Conservation (phyloP, 2,113 vertebrate genomes). For the Mustela nigripes region DNA sequence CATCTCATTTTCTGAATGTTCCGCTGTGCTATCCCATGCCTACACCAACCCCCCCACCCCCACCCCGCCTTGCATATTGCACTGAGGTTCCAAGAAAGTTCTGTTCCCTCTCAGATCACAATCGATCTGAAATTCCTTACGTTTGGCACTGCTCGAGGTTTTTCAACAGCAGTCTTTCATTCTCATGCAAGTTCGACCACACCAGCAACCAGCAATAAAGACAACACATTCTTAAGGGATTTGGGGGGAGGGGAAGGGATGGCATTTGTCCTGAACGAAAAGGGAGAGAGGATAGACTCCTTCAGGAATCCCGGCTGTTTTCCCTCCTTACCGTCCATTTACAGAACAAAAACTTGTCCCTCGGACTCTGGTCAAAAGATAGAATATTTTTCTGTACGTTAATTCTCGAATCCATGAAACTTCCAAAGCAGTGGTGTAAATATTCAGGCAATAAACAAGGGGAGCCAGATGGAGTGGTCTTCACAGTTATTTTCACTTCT, state of each 20-base stretch:
- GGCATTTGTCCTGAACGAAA: neutral
- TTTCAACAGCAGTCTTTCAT: neutral
- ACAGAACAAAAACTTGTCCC: neutral
- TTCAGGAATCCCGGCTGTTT: neutral
- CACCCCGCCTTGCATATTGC: accelerated
- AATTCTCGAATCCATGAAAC: neutral
- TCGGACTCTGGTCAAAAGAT: neutral
- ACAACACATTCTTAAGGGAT: neutral
- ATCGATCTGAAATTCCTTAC: neutral
- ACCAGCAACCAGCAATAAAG: too few relatives aligned
- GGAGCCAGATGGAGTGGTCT: constrained; percentile 65
- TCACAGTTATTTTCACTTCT: constrained; percentile 44
- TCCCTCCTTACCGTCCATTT: neutral
- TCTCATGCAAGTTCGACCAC: neutral
- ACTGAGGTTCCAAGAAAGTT: neutral
- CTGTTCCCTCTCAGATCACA: neutral
- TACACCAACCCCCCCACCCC: too few relatives aligned
- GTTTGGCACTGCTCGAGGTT: too few relatives aligned
- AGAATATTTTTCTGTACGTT: constrained; percentile 17
- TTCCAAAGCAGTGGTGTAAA: constrained; percentile 22
- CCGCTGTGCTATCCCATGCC: neutral
- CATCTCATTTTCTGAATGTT: neutral
- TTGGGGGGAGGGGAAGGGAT: neutral
- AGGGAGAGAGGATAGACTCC: neutral
- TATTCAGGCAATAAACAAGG: constrained; percentile 51